Conservation (phyloP, 2,797 vertebrate species). For the Darevskia mixta region DNA sequence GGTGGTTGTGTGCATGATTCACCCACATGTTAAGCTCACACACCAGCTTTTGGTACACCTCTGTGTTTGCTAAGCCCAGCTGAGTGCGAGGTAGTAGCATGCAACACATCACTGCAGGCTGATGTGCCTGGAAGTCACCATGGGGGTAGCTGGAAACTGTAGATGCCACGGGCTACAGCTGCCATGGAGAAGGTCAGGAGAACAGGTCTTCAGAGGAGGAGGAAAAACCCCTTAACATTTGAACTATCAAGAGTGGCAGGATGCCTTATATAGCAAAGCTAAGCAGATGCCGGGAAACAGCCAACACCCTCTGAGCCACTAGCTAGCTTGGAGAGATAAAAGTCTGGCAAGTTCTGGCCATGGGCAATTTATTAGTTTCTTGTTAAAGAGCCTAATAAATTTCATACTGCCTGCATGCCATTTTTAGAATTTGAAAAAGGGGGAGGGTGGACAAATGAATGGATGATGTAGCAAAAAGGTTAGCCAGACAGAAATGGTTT, state of each 20-base stretch:
- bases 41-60: not conserved
- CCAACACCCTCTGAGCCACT: not conserved
- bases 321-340: conserved; percentile 35
- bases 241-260: not conserved
- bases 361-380: conserved; percentile 42
- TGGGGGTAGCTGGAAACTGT: not conserved
- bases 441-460: not conserved
- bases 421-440: conserved; percentile 32
- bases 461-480: conserved; percentile 41
- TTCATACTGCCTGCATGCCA: conserved; percentile 30
- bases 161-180: not conserved
- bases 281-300: conserved; percentile 1
- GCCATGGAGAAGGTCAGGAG: not conserved
- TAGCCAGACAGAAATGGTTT: conserved; percentile 35
- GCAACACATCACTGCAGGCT: not conserved
- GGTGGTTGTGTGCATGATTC: not conserved
- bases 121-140: not conserved
- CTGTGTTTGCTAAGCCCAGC: not conserved
- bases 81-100: not conserved
- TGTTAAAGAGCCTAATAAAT: conserved; percentile 46
- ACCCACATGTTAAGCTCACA: not conserved
- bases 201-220: not conserved
- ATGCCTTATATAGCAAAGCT: not conserved
- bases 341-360: conserved; percentile 10
- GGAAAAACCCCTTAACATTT: not conserved